Percentiles rank a stretch among this genome's conserved stretches.
These are phyloP conservation scores for Pangasianodon gigas DNA, from an alignment of 2,113 vertebrate species.

Conservation along the genomic window DNA sequence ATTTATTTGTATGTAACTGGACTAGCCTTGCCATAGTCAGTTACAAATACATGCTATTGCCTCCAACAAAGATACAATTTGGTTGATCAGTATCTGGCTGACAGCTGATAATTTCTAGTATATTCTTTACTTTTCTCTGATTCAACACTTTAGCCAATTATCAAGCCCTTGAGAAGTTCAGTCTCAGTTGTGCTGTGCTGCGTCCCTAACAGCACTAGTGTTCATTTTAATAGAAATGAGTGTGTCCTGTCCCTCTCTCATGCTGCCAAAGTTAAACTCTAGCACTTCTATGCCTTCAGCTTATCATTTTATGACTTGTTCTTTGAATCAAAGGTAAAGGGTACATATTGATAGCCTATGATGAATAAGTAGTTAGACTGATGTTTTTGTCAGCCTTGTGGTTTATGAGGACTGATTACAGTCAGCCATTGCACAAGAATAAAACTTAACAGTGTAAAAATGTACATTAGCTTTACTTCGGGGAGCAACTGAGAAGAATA, in stretches of 20 bases:
- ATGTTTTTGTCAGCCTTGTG: constrained; percentile 14
- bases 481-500: constrained; percentile 51
- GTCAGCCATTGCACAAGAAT: constrained; percentile 41
- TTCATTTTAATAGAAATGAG: not conserved
- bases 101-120: not conserved
- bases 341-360: constrained; percentile 12
- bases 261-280: constrained; percentile 35
- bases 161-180: not conserved
- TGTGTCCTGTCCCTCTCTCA: not conserved
- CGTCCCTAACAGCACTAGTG: not conserved
- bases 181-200: not conserved
- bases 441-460: constrained; percentile 51
- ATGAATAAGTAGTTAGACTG: constrained; percentile 28
- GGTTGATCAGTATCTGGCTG: not conserved
- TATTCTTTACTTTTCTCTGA: not conserved
- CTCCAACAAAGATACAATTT: constrained; percentile 10
- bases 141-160: not conserved
- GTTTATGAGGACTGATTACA: constrained; percentile 15
- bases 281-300: constrained; percentile 50
- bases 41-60: constrained; percentile 13
- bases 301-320: constrained; percentile 37
- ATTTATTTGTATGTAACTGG: not conserved
- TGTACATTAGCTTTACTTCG: constrained; percentile 58
- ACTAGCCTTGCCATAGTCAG: constrained; percentile 3
- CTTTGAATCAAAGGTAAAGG: constrained; percentile 46